Conservation (phyloP, 2,113 vertebrate genomes). For the Spheniscus mendiculus region DNA sequence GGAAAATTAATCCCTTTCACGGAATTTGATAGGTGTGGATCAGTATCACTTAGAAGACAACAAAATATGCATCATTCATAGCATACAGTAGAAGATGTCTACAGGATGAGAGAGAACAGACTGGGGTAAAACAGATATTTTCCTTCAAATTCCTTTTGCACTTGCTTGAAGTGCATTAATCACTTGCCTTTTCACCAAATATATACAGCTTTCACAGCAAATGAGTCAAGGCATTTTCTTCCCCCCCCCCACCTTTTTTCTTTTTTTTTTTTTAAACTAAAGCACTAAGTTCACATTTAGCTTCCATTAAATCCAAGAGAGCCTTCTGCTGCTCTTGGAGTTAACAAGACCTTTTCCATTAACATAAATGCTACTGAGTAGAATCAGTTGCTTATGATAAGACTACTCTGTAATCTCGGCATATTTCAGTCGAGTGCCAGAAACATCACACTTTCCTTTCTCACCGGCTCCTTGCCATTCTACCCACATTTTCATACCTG, state of each 20-base stretch:
- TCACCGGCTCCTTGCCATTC: neutral
- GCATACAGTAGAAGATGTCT: neutral
- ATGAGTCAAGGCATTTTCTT: neutral
- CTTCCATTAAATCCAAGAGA: neutral
- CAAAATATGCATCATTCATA: neutral
- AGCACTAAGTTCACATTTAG: neutral
- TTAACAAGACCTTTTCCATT: neutral
- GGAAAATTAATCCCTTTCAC: conserved; percentile 30
- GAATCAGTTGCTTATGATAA: neutral
- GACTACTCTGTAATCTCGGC: neutral
- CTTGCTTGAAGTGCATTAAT: neutral
- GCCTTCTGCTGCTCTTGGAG: neutral
- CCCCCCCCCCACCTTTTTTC: rapidly evolving
- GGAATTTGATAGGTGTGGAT: neutral
- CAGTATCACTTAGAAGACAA: neutral
- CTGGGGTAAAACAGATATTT: neutral
- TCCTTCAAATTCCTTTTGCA: neutral
- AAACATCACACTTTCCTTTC: neutral
- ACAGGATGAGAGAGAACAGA: neutral
- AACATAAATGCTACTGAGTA: neutral
- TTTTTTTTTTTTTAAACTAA: neutral
- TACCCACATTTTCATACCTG: neutral
- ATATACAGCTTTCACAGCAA: neutral
- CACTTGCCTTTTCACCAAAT: neutral
- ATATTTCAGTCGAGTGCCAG: neutral